phyloP scores from a whole-genome alignment of 2,113 vertebrate genomes.

The Rhombomys opimus region DNA sequence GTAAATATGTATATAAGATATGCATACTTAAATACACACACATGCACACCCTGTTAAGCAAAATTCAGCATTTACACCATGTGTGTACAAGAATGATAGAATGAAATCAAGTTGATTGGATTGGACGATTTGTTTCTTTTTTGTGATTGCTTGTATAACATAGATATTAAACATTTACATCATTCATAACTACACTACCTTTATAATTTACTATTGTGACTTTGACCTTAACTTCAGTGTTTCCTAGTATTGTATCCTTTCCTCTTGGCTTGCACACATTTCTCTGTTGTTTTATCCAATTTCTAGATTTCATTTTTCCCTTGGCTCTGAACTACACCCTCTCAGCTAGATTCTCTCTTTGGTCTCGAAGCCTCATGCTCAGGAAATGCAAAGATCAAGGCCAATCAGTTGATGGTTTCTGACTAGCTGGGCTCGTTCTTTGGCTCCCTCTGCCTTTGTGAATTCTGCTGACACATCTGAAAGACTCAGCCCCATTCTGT shows the following conservation, averaged over 20 bases:
- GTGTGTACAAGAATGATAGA: neutral
- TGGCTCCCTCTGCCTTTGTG: neutral
- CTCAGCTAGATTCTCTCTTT: neutral
- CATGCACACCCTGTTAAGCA: neutral
- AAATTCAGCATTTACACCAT: neutral
- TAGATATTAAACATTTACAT: neutral
- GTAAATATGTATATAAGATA: neutral
- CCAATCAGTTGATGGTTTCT: neutral
- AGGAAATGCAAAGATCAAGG: neutral
- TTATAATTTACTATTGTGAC: neutral
- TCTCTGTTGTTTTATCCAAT: neutral
- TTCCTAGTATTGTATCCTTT: neutral
- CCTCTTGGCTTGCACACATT: neutral
- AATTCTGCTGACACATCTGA: neutral
- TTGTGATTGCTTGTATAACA: neutral
- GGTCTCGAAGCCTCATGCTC: neutral
- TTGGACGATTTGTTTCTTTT: neutral
- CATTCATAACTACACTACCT: neutral
- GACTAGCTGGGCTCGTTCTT: neutral
- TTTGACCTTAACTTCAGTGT: neutral
- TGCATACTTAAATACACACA: neutral
- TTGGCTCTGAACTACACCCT: neutral
- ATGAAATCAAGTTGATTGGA: conserved; percentile 8
- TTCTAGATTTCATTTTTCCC: neutral
- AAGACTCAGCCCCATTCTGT: neutral